Evolutionary conservation across 1,140 invertebrate species (phyloP).

Genomic region (Callitettix versicolor): DNA sequence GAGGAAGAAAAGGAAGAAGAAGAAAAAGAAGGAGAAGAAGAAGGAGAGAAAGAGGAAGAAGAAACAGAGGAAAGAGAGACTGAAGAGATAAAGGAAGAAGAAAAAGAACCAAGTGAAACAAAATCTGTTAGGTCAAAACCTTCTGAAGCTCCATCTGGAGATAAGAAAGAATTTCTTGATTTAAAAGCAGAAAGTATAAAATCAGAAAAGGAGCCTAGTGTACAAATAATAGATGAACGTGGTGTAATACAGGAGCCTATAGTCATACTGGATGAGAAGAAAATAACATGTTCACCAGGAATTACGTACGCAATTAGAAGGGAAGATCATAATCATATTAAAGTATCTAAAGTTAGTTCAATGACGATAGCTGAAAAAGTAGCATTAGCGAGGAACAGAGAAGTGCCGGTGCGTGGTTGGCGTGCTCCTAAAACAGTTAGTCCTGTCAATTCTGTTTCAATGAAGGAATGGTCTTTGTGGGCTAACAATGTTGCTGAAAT

Average conservation of each 20-base stretch:
- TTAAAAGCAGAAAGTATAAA: not conserved
- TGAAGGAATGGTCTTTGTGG: constrained; percentile 1
- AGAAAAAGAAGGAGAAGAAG: not conserved
- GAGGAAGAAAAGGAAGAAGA: not conserved
- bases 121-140: not conserved
- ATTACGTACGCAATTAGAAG: not conserved
- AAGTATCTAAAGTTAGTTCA: constrained; percentile 7
- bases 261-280: not conserved
- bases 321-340: not conserved
- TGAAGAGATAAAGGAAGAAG: not conserved
- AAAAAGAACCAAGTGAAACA: not conserved
- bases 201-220: not conserved
- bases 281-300: not conserved
- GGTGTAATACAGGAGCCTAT: not conserved
- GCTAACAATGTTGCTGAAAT: not conserved
- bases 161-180: not conserved
- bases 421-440: not conserved
- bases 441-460: not conserved
- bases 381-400: not conserved
- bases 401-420: not conserved
- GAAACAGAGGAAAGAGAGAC: not conserved
- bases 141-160: not conserved
- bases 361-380: not conserved
- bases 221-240: not conserved
- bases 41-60: not conserved